Percentiles rank a stretch among this genome's conserved stretches.
Conservation (phyloP, 2,797 vertebrate species). For the Eospalax fontanierii region DNA sequence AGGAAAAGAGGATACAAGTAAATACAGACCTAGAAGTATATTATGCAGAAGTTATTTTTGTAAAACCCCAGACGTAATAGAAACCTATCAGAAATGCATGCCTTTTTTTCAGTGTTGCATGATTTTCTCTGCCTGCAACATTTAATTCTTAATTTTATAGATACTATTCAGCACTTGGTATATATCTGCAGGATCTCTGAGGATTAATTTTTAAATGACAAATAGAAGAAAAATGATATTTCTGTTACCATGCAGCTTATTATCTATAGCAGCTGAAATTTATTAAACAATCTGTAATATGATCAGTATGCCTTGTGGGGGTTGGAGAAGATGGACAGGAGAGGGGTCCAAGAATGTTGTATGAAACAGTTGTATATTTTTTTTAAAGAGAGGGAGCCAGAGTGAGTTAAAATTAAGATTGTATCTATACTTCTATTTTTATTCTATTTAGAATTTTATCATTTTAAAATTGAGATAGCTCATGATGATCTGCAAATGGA, state of each 20-base stretch:
- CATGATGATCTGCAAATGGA: too few species aligned
- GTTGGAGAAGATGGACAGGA: background rate
- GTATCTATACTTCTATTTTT: too few species aligned
- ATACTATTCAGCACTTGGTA: background rate
- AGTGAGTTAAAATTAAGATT: background rate
- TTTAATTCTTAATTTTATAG: background rate
- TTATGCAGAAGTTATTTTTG: background rate
- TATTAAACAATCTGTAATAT: too few species aligned
- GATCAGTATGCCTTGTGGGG: too few species aligned
- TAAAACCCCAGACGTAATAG: background rate
- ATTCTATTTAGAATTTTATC: too few species aligned
- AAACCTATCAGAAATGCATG: background rate
- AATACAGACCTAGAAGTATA: background rate
- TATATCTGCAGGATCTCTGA: background rate
- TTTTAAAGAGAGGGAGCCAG: too few species aligned
- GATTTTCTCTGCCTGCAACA: background rate
- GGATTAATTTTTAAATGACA: background rate
- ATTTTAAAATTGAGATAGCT: too few species aligned
- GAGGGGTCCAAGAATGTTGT: accelerated
- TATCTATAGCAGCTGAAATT: background rate
- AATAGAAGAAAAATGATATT: background rate
- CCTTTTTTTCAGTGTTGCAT: background rate
- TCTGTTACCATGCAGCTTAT: background rate
- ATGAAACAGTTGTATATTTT: too few species aligned
- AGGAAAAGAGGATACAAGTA: background rate